A percentile compares a stretch with the other conserved stretches of the same genome.
phyloP scores from a whole-genome alignment of 1,140 invertebrate genomes.

The Procambarus virginalis region DNA sequence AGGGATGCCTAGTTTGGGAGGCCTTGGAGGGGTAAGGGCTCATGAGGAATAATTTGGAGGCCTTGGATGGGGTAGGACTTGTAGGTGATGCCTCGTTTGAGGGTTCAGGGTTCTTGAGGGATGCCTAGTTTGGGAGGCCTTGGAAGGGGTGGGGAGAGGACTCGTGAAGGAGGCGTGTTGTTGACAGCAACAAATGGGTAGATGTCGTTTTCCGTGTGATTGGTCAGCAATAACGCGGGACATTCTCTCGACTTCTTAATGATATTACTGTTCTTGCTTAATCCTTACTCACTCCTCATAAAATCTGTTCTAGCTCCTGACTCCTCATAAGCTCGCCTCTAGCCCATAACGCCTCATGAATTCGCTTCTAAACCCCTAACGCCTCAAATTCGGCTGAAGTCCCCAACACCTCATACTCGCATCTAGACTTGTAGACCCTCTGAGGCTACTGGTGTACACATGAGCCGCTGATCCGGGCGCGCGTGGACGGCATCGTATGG shows the following conservation, averaged over 20 bases:
- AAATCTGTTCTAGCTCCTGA: background rate
- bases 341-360: background rate
- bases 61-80: too few relatives aligned
- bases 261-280: background rate
- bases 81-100: too few relatives aligned
- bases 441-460: too few relatives aligned
- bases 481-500: too few relatives aligned
- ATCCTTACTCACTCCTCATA: background rate
- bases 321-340: background rate
- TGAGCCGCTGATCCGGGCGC: too few relatives aligned
- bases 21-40: too few relatives aligned
- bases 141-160: background rate
- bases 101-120: too few relatives aligned
- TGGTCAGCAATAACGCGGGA: background rate
- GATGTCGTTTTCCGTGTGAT: background rate
- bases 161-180: background rate
- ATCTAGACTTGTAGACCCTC: background rate
- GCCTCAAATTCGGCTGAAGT: background rate
- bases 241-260: background rate
- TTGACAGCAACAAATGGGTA: constrained; percentile 14
- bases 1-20: too few relatives aligned
- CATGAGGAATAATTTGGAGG: too few relatives aligned
- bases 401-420: background rate
- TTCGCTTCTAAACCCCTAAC: too few relatives aligned
- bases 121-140: too few relatives aligned